Conservation (phyloP, 1,140 invertebrate genomes). For the Aphidius gifuensis region DNA sequence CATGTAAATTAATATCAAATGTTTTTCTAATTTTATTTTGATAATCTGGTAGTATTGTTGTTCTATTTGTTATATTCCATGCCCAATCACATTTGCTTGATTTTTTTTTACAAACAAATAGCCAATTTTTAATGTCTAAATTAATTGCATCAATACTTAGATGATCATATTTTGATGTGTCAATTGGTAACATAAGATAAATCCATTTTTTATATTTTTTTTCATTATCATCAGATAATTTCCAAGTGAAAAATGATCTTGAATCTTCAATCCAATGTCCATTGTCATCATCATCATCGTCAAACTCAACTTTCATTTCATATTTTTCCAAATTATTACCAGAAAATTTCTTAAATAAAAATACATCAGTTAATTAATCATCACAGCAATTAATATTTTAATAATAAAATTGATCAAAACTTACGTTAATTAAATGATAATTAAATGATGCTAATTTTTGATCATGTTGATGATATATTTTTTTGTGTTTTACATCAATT, state of each 20-base stretch:
- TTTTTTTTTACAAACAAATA: conserved; percentile 65
- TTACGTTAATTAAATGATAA: conserved; percentile 61
- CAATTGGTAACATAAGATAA: conserved; percentile 63
- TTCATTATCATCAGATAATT: conserved; percentile 17
- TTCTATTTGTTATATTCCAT: conserved; percentile 64
- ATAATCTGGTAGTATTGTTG: conserved; percentile 55
- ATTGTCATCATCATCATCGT: conserved; percentile 18
- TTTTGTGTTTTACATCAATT: conserved; percentile 56
- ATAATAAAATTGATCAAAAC: conserved; percentile 16
- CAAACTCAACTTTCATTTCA: conserved; percentile 36
- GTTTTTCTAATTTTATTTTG: conserved; percentile 55
- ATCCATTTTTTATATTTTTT: conserved; percentile 36
- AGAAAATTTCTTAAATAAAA: conserved; percentile 1
- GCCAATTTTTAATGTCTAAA: conserved; percentile 66
- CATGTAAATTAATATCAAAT: conserved; percentile 62
- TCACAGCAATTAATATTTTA: no score
- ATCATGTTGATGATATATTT: conserved; percentile 38
- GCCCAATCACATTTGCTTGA: conserved; percentile 55
- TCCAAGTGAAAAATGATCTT: conserved; percentile 45
- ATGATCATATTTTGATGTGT: conserved; percentile 41
- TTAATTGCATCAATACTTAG: conserved; percentile 60
- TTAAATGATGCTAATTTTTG: conserved; percentile 49
- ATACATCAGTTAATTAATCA: neutral
- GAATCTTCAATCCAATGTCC: conserved; percentile 56
- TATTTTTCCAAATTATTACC: conserved; percentile 38